Evolutionary conservation across 1,140 invertebrate species (phyloP).

Genomic region (Pseudobourletiella spinata): DNA sequence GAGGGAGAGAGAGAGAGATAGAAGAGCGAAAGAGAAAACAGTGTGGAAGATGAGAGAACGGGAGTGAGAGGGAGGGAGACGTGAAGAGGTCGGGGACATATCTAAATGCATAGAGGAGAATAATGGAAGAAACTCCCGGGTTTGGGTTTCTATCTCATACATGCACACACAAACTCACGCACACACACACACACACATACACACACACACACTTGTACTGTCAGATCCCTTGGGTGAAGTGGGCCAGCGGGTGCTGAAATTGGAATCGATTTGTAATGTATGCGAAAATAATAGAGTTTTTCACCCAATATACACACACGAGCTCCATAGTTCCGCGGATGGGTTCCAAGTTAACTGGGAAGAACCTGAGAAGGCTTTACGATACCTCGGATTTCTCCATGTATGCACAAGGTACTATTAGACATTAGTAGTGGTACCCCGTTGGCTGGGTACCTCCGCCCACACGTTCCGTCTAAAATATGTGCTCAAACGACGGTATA

Average conservation of each 20-base stretch:
- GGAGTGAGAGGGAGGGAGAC: background rate
- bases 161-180: background rate
- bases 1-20: no score
- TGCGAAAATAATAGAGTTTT: conserved; percentile 27
- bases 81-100: conserved; percentile 16
- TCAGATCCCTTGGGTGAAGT: background rate
- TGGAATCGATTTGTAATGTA: conserved; percentile 31
- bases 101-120: background rate
- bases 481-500: no score
- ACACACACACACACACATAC: no score
- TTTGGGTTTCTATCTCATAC: background rate
- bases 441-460: no score
- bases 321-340: conserved; percentile 4
- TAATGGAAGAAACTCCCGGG: background rate
- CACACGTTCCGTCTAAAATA: no score
- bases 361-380: background rate
- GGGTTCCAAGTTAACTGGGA: conserved; percentile 4
- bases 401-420: background rate
- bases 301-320: conserved; percentile 9
- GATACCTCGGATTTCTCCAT: background rate
- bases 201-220: no score
- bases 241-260: conserved; percentile 21
- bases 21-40: background rate
- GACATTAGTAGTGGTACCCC: no score
- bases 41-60: background rate